These are phyloP conservation scores for Kradibia gibbosae DNA, from an alignment of 1,140 invertebrate species.

Conservation along the genomic window DNA sequence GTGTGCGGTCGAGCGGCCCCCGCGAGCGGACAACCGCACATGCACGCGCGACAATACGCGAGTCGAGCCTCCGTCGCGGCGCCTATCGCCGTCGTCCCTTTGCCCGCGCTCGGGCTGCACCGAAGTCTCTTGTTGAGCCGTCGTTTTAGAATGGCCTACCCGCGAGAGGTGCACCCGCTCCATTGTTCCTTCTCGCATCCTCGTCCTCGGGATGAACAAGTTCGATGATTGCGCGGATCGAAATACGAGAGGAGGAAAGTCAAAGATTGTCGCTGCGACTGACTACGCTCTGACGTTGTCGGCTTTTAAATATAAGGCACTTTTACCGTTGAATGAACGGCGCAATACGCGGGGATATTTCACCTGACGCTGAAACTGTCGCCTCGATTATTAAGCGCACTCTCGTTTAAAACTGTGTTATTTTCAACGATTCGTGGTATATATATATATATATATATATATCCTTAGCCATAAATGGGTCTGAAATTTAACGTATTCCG, in stretches of 20 bases:
- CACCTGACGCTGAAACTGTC: background rate
- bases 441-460: no score
- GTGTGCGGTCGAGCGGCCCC: slow-evolving; percentile 67
- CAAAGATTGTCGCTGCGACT: background rate
- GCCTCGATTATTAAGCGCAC: slow-evolving; percentile 25
- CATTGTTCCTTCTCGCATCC: background rate
- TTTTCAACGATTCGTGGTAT: background rate
- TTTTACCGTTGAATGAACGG: background rate
- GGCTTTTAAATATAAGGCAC: background rate
- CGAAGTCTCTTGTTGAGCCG: no score
- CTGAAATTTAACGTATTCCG: background rate
- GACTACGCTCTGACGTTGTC: background rate
- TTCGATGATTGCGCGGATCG: no score
- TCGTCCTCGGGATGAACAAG: background rate
- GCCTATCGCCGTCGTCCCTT: background rate
- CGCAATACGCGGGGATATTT: slow-evolving; percentile 3
- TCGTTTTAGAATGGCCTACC: no score
- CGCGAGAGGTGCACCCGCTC: background rate
- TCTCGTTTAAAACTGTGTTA: background rate
- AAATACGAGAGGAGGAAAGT: no score
- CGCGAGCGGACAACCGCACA: slow-evolving; percentile 53
- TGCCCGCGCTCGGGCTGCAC: no score
- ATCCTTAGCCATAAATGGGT: background rate
- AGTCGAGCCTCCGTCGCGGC: background rate
- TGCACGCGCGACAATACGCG: slow-evolving; percentile 49